Conservation (phyloP, 2,113 vertebrate species). For the Panurus biarmicus region DNA sequence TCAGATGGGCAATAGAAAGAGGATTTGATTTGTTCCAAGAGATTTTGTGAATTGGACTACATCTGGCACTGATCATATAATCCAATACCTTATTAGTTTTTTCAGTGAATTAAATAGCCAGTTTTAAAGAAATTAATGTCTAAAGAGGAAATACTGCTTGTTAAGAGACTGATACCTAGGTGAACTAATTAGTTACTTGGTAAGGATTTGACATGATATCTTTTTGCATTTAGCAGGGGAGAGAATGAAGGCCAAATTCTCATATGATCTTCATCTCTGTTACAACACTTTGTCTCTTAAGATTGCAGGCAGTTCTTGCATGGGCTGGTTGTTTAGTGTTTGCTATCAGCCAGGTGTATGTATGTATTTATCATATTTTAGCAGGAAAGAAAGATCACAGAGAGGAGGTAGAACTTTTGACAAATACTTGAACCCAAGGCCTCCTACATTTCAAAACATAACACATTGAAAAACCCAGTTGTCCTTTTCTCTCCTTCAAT, state of each 20-base stretch:
- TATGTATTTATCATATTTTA: background rate
- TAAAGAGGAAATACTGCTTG: background rate
- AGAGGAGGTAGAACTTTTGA: background rate
- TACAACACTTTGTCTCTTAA: background rate
- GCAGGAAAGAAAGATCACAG: background rate
- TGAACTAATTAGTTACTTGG: background rate
- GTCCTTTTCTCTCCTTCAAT: background rate
- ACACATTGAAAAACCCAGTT: background rate
- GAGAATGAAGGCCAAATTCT: background rate
- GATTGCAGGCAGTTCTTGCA: background rate
- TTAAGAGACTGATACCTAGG: background rate
- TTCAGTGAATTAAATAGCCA: background rate
- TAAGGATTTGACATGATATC: background rate
- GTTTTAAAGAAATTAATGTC: background rate
- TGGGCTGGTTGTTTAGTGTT: background rate
- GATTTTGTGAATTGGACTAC: conserved; percentile 1
- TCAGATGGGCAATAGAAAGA: background rate
- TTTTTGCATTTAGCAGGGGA: background rate
- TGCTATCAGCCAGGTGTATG: background rate
- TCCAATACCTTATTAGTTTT: background rate
- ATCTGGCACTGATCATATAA: background rate
- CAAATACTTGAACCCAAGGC: background rate
- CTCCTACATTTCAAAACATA: background rate
- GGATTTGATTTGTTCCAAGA: conserved; percentile 31
- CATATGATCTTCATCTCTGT: background rate